Conservation (phyloP, 2,888 invertebrate genomes). For the Theretra japonica region DNA sequence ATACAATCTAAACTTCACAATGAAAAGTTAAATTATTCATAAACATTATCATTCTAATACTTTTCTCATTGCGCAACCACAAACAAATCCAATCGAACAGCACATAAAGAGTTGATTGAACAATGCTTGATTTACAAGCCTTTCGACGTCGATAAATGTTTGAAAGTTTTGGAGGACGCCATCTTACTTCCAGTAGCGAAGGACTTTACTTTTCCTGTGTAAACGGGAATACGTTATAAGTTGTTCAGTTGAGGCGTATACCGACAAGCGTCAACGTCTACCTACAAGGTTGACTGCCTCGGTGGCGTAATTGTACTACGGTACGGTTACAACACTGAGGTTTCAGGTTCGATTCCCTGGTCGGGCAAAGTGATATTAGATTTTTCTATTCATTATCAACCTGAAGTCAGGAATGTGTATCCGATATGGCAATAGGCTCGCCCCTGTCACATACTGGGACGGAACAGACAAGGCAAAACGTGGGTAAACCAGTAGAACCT, state of each 20-base stretch:
- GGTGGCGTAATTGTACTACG: too few relatives aligned
- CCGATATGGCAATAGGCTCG: too few relatives aligned
- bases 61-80: neutral
- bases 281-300: too few relatives aligned
- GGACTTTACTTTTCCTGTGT: neutral
- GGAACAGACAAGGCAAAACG: too few relatives aligned
- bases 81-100: neutral
- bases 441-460: too few relatives aligned
- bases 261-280: too few relatives aligned
- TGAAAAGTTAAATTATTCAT: neutral
- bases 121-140: constrained; percentile 14
- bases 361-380: too few relatives aligned
- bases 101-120: neutral
- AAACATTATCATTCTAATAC: neutral
- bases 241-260: neutral
- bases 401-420: too few relatives aligned
- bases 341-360: too few relatives aligned
- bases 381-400: too few relatives aligned
- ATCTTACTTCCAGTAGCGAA: neutral
- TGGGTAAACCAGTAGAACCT: too few relatives aligned
- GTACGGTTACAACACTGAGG: too few relatives aligned
- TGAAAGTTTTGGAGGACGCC: constrained; percentile 9
- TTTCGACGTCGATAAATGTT: constrained; percentile 1
- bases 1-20: neutral
- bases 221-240: neutral